Conservation (phyloP, 2,113 vertebrate species). For the Phylloscopus whistleri region DNA sequence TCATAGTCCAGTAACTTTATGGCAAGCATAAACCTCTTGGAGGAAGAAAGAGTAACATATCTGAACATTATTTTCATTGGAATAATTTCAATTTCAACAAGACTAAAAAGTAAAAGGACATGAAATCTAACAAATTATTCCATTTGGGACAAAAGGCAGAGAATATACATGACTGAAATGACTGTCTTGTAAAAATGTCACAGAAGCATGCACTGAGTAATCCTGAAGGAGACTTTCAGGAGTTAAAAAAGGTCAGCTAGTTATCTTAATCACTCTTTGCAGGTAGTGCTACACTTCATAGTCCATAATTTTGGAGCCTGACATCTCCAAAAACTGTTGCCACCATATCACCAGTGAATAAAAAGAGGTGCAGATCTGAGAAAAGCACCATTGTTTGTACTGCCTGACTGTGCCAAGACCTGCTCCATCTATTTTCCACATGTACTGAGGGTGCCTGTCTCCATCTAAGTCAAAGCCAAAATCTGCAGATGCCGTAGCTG, state of each 20-base stretch:
- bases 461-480: background rate
- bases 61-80: constrained; percentile 43
- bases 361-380: background rate
- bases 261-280: background rate
- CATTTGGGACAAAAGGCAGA: background rate
- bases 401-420: background rate
- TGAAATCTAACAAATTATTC: background rate
- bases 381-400: background rate
- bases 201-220: background rate
- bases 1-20: constrained; percentile 41
- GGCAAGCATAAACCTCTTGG: constrained; percentile 36
- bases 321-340: background rate
- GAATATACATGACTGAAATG: background rate
- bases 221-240: background rate
- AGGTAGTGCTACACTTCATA: background rate
- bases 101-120: background rate
- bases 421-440: background rate
- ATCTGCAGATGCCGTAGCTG: background rate
- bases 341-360: background rate
- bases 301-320: background rate
- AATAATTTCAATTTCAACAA: constrained; percentile 49
- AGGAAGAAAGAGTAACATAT: constrained; percentile 12
- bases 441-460: background rate
- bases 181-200: background rate
- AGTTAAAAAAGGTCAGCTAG: background rate